These are phyloP conservation scores for Drosophila hydei DNA, from an alignment of 1,140 invertebrate genomes.

Conservation along the genomic window DNA sequence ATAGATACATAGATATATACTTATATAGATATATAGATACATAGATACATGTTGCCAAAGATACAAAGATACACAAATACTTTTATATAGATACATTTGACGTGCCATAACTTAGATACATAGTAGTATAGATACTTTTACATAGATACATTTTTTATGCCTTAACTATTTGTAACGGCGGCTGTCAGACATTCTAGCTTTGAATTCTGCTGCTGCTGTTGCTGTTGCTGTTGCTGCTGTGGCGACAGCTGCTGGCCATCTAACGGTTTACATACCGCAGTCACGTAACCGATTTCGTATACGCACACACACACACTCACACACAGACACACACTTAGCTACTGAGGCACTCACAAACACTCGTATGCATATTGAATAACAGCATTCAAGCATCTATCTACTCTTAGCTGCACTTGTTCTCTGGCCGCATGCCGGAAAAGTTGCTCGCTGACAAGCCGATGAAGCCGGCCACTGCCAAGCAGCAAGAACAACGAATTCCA, in stretches of 20 bases:
- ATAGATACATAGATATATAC: too few species aligned
- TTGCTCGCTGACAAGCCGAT: conserved; percentile 36
- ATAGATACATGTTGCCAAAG: too few species aligned
- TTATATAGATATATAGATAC: too few species aligned
- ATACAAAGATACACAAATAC: background rate
- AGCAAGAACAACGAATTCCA: background rate
- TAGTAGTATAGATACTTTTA: conserved; percentile 1
- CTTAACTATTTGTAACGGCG: conserved; percentile 53
- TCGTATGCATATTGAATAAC: conserved; percentile 76
- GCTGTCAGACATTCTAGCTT: conserved; percentile 44
- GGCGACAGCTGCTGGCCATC: conserved; percentile 72
- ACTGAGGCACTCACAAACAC: conserved; percentile 19
- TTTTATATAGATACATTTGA: background rate
- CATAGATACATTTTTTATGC: conserved; percentile 2
- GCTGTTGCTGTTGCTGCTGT: conserved; percentile 46
- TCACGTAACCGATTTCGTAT: conserved; percentile 71
- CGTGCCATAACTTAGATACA: background rate
- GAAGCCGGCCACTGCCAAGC: conserved; percentile 17
- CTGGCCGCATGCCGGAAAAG: conserved; percentile 56
- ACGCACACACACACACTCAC: conserved; percentile 42
- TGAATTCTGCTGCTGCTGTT: conserved; percentile 18
- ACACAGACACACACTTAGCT: conserved; percentile 1
- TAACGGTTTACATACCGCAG: conserved; percentile 64
- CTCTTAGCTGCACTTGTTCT: conserved; percentile 73
- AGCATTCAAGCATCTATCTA: conserved; percentile 42